Base-by-base conservation (phyloP, 2,888 invertebrate genomes). In the Ferrisia virgata region DNA sequence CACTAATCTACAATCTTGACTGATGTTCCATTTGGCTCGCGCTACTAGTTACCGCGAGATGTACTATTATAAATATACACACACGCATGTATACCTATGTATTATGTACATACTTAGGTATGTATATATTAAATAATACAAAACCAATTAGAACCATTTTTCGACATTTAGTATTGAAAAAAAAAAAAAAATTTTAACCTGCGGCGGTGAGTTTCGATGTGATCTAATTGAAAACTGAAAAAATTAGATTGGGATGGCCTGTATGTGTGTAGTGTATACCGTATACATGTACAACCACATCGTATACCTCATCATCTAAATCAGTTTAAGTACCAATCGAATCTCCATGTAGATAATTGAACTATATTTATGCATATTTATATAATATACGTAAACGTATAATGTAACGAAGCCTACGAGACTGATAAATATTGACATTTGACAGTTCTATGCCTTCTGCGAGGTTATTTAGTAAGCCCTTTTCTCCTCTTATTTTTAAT, bases 1-100 rank as follows among this genome's bases (percentile, higher is more conserved):
- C 69, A 69, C 69, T 69, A 31, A 69, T 69, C 69, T 69, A 53
- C 53, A 69, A 69, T 69, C 69, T 31, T 69, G 69, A 69, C 69
- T 69, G 69, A 28, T 69, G 69, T 69, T 69, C n/a, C 69, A 31
- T 31, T 31, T 69, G 69, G 69, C 69, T 69, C 69, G 69, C 69
- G 69, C 69, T 69, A 69, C 69, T 69, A 69, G 69, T 69, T 69
- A 31, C 28, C 69, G 69, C 53, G 53, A 18, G 53, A 43, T 43
- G 13, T 53, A n/a, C n/a, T n/a, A 53, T 53, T 53, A 53, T 53
- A 53, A 53, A 53, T 53, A 53, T 22, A 11, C 11, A 39, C 39
- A 39, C 5, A 39, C 11, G 11, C 39, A 39, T 39, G 39, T 39
- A 11, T 39, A 11, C 39, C 39, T 39, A n/a, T n/a, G n/a, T n/a